These are phyloP conservation scores for Mongoloraphidia duomilia DNA, from an alignment of 2,888 invertebrate species.

Conservation along the genomic window DNA sequence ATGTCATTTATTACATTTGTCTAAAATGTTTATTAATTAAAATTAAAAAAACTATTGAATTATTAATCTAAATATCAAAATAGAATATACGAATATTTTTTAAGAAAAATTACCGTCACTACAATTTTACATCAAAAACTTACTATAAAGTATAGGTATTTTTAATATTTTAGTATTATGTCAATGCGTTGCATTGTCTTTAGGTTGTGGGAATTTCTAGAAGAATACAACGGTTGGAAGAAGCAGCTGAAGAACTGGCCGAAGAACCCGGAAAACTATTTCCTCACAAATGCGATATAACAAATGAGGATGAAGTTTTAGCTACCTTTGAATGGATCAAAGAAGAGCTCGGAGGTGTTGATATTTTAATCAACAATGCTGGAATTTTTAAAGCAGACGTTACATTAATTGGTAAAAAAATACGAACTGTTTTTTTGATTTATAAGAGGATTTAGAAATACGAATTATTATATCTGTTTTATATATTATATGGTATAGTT, in stretches of 20 bases:
- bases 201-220: slow-evolving; percentile 19
- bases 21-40: too few relatives aligned
- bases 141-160: too few relatives aligned
- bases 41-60: too few relatives aligned
- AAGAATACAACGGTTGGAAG: slow-evolving; percentile 17
- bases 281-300: slow-evolving; percentile 16
- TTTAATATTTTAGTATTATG: too few relatives aligned
- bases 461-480: too few relatives aligned
- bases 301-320: slow-evolving; percentile 18
- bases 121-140: too few relatives aligned
- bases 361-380: slow-evolving; percentile 19
- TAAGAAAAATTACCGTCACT: too few relatives aligned
- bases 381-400: slow-evolving; percentile 14
- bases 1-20: too few relatives aligned
- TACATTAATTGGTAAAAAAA: slow-evolving; percentile 12
- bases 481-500: too few relatives aligned
- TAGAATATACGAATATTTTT: too few relatives aligned
- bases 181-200: neutral
- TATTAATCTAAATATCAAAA: too few relatives aligned
- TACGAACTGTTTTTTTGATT: neutral
- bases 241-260: slow-evolving; percentile 11
- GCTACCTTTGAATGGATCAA: slow-evolving; percentile 17
- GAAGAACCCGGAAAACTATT: slow-evolving; percentile 16
- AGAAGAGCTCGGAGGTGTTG: slow-evolving; percentile 17
- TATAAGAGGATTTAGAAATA: too few relatives aligned